Conservation (phyloP, 2,888 invertebrate species). For the Carcina quercana region DNA sequence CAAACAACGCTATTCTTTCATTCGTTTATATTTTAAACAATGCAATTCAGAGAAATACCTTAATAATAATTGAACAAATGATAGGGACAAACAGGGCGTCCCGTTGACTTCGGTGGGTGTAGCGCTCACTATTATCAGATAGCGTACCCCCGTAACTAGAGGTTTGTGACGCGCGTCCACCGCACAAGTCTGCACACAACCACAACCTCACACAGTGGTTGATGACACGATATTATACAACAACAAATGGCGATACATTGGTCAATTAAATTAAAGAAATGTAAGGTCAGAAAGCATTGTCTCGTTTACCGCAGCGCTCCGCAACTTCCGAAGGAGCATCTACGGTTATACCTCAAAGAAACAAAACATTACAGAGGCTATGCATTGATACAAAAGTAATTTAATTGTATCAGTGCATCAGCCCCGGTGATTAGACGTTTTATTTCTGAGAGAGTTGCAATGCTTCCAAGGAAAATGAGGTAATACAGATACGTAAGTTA, state of each 20-base stretch:
- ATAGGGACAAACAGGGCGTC: slow-evolving; percentile 51
- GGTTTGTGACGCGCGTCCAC: slow-evolving; percentile 31
- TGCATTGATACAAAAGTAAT: slow-evolving; percentile 54
- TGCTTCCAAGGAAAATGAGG: slow-evolving; percentile 33
- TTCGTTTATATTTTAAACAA: slow-evolving; percentile 76
- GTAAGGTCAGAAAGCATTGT: slow-evolving; percentile 45
- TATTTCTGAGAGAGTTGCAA: slow-evolving; percentile 54
- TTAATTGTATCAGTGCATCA: slow-evolving; percentile 55
- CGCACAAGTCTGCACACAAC: slow-evolving; percentile 43
- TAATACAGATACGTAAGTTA: no score
- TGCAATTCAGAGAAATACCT: slow-evolving; percentile 74
- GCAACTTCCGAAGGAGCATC: slow-evolving; percentile 68
- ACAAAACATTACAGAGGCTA: slow-evolving; percentile 51
- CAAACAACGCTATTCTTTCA: slow-evolving; percentile 48
- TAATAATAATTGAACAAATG: slow-evolving; percentile 73
- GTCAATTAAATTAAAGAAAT: slow-evolving; percentile 26
- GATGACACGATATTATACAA: slow-evolving; percentile 45
- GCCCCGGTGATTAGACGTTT: slow-evolving; percentile 43
- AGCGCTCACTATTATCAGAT: slow-evolving; percentile 22
- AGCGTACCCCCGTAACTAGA: slow-evolving; percentile 14
- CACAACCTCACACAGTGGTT: slow-evolving; percentile 38
- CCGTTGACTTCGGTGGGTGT: slow-evolving; percentile 44
- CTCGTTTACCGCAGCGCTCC: slow-evolving; percentile 49
- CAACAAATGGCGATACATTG: slow-evolving; percentile 34
- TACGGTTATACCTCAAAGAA: slow-evolving; percentile 52